phyloP scores from a whole-genome alignment of 1,140 invertebrate species.

The Drosophila dunni region DNA sequence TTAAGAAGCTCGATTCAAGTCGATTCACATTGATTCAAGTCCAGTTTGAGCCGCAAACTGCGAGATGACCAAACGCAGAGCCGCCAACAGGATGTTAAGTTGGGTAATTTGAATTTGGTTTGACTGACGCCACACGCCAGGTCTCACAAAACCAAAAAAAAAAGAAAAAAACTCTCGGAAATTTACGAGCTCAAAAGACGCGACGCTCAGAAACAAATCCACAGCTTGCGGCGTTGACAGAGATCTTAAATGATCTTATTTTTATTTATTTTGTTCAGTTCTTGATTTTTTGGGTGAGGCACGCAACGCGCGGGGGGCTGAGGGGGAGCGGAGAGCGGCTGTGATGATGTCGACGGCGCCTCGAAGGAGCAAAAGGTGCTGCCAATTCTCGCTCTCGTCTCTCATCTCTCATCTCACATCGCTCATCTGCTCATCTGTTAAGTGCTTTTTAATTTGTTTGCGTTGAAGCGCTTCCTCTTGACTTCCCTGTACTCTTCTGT shows the following conservation, averaged over 20 bases:
- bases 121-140: slow-evolving; percentile 79
- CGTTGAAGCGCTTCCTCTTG: slow-evolving; percentile 35
- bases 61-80: slow-evolving; percentile 42
- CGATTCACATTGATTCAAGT: not conserved
- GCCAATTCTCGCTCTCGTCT: not conserved
- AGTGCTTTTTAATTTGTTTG: slow-evolving; percentile 83
- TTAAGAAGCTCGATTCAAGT: slow-evolving; percentile 49
- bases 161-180: slow-evolving; percentile 16
- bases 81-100: slow-evolving; percentile 62
- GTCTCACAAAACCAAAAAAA: slow-evolving; percentile 15
- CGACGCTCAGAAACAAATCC: not conserved
- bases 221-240: slow-evolving; percentile 45
- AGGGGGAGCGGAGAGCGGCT: not conserved
- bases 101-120: slow-evolving; percentile 68
- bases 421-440: slow-evolving; percentile 49
- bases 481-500: not conserved
- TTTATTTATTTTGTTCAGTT: too few relatives aligned
- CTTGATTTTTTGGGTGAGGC: not conserved
- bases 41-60: not conserved
- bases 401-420: slow-evolving; percentile 7
- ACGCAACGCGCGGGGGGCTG: slow-evolving; percentile 10
- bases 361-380: slow-evolving; percentile 33
- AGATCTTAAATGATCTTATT: slow-evolving; percentile 49
- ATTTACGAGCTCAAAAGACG: slow-evolving; percentile 59
- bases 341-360: slow-evolving; percentile 32